Base-by-base conservation (phyloP, 1,140 invertebrate species). In the Drosophila subobscura region DNA sequence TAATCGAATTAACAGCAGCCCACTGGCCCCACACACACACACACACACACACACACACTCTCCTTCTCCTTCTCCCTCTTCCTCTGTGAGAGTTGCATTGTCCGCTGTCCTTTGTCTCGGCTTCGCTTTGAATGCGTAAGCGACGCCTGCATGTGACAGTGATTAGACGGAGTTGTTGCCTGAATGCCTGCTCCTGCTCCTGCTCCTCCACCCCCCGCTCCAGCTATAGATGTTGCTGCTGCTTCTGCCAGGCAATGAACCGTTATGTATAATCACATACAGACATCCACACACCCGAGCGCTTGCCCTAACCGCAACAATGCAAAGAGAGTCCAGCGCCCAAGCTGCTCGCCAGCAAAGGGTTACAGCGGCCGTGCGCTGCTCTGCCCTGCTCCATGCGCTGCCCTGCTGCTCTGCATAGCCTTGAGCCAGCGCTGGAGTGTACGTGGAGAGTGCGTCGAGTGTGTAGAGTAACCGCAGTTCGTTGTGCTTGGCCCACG, bases 1-100 rank as follows among this genome's bases (percentile, higher is more conserved):
- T 91, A 91, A 91, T 91, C 90, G 90, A 91, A 91, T 91, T 91
- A 91, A 89, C 77, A 89, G 85, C 72, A 86, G 65, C 59, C 72
- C 77, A 70, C 23, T 75, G 66, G 63, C 42, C 50, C 47, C 70
- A 42, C 45, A 20, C 57, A 2, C 14, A 4, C 44, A 4, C 0
- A 12, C 23, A 25, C 6, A 33, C 45, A 16, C 16, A 22, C 22
- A 20, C 16, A 20, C 16, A 1, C 16, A 1, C 16, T n/a, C 16
- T 37, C 16, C 67, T 37, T 4, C 12, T 37, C 42, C 33, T 6
- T 10, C 61, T 22, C 47, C 49, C 29, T 8, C 4, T 45, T 45
- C 16, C 45, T n/a, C 57, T 29, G 3, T 20, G 60, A 1, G 42
- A 29, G 33, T 37, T 68, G 66, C 66, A 70, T 68, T 68, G 63